These are phyloP conservation scores for Drosophila tanythrix DNA, from an alignment of 2,888 invertebrate genomes.

Conservation along the genomic window DNA sequence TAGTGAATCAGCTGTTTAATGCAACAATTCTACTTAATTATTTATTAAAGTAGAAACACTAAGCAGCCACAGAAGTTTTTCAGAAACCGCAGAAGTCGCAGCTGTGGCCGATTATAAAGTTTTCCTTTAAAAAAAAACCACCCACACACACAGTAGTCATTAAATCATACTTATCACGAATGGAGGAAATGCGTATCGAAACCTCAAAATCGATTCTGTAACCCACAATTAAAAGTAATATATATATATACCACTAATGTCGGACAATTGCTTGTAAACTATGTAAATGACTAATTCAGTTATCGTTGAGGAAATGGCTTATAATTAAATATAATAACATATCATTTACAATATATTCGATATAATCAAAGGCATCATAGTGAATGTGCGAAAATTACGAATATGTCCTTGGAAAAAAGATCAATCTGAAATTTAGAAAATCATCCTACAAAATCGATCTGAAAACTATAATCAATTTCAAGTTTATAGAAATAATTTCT, in stretches of 20 bases:
- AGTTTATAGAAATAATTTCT: no score
- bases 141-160: not conserved
- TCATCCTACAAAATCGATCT: no score
- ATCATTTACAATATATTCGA: not conserved
- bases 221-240: not conserved
- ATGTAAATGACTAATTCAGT: not conserved
- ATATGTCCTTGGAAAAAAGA: no score
- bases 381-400: no score
- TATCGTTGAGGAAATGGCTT: not conserved
- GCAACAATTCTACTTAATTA: not conserved
- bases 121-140: not conserved
- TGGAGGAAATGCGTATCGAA: not conserved
- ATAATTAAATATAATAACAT: not conserved
- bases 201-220: not conserved
- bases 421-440: no score
- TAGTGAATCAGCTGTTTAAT: slow-evolving; percentile 6
- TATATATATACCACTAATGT: not conserved
- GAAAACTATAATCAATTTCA: no score
- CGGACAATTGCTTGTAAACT: not conserved
- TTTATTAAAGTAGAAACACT: not conserved
- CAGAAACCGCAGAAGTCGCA: not conserved
- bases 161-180: not conserved
- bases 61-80: not conserved
- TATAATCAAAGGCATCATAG: not conserved
- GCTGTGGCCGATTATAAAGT: slow-evolving; percentile 12